These are phyloP conservation scores for Enteromius fasciolatus DNA, from an alignment of 2,797 vertebrate genomes.

Conservation along the genomic window DNA sequence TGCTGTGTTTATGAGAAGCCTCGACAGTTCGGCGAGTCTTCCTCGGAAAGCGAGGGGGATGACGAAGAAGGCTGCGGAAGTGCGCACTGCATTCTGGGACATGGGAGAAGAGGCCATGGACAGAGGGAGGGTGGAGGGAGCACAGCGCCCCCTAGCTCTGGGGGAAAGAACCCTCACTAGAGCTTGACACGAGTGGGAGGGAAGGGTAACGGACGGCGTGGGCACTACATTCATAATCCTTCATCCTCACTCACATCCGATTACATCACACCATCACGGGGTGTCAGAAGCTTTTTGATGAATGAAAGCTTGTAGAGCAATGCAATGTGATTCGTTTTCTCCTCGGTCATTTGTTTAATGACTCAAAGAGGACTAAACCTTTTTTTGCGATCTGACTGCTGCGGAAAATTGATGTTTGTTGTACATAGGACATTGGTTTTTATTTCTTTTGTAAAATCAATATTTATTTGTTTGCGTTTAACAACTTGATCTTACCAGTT, in stretches of 20 bases:
- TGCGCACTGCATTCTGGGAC: slow-evolving; percentile 89
- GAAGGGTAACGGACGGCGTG: slow-evolving; percentile 33
- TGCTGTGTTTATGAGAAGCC: slow-evolving; percentile 96
- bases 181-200: slow-evolving; percentile 12
- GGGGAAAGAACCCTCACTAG: slow-evolving; percentile 76
- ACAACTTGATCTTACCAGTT: slow-evolving; percentile 45
- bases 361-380: slow-evolving; percentile 12
- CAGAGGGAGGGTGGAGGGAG: slow-evolving; percentile 67
- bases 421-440: slow-evolving; percentile 63
- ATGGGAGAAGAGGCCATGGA: slow-evolving; percentile 77
- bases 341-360: slow-evolving; percentile 22
- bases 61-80: slow-evolving; percentile 90
- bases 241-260: slow-evolving; percentile 65
- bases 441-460: slow-evolving; percentile 56
- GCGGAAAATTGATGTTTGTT: slow-evolving; percentile 47
- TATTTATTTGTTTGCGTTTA: slow-evolving; percentile 63
- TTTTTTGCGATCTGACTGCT: slow-evolving; percentile 32
- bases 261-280: slow-evolving; percentile 62
- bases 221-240: slow-evolving; percentile 63
- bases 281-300: slow-evolving; percentile 42
- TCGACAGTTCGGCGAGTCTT: slow-evolving; percentile 89
- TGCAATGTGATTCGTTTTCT: slow-evolving; percentile 36
- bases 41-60: slow-evolving; percentile 91
- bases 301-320: slow-evolving; percentile 45
- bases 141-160: slow-evolving; percentile 74